phyloP scores from a whole-genome alignment of 1,140 invertebrate species.

The Spodoptera frugiperda region DNA sequence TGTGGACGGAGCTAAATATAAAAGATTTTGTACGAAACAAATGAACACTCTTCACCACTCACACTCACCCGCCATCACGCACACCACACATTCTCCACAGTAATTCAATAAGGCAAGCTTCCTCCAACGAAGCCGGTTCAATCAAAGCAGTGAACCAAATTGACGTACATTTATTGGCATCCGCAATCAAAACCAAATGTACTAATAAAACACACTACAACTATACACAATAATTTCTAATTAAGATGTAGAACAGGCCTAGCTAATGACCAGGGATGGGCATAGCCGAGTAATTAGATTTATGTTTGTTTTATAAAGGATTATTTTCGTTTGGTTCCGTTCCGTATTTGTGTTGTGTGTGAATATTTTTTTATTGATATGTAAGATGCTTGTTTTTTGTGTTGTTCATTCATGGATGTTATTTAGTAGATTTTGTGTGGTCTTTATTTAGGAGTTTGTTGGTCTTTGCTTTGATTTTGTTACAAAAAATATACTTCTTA shows the following conservation, averaged over 20 bases:
- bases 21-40: too few relatives aligned
- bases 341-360: too few relatives aligned
- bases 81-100: slow-evolving; percentile 46
- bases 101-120: slow-evolving; percentile 60
- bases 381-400: too few relatives aligned
- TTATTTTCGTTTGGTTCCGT: too few relatives aligned
- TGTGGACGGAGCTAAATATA: too few relatives aligned
- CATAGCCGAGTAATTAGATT: background rate
- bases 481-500: too few relatives aligned
- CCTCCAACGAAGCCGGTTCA: slow-evolving; percentile 58
- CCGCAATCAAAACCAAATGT: slow-evolving; percentile 57
- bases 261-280: slow-evolving; percentile 20
- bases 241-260: slow-evolving; percentile 48
- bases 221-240: slow-evolving; percentile 58
- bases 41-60: background rate
- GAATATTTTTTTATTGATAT: too few relatives aligned
- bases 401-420: too few relatives aligned
- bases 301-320: background rate
- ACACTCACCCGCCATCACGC: slow-evolving; percentile 1
- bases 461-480: too few relatives aligned
- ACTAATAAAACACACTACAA: slow-evolving; percentile 64
- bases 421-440: too few relatives aligned
- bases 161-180: slow-evolving; percentile 52
- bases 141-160: slow-evolving; percentile 55
- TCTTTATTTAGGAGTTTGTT: too few relatives aligned